Conservation (phyloP, 2,113 vertebrate species). For the Indri indri region DNA sequence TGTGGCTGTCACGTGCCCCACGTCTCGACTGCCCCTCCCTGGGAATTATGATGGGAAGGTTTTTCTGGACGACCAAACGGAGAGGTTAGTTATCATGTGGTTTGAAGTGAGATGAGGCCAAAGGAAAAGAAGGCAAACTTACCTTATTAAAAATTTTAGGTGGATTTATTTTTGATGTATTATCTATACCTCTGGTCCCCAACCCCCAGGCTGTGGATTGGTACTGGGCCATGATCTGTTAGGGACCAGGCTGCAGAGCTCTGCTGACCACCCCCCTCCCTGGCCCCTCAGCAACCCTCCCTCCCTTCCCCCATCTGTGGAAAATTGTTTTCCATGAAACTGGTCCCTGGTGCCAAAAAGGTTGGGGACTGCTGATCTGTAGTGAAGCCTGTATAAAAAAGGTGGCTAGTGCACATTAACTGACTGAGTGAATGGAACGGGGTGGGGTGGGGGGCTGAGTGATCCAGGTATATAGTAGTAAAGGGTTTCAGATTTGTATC, state of each 20-base stretch:
- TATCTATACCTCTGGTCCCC: not conserved
- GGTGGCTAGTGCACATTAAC: not conserved
- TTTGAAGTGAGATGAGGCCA: not conserved
- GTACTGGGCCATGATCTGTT: too few species aligned
- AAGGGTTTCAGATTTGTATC: not conserved
- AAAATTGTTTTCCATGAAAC: too few species aligned
- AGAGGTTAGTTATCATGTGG: not conserved
- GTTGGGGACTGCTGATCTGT: too few species aligned
- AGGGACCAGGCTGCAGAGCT: too few species aligned
- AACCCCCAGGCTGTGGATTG: too few species aligned
- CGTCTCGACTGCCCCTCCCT: not conserved
- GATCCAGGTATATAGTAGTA: not conserved
- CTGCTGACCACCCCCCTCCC: too few species aligned
- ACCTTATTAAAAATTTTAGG: not conserved
- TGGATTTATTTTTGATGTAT: not conserved
- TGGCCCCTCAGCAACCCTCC: too few species aligned
- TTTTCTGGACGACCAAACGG: not conserved
- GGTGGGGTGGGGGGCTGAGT: rapidly evolving
- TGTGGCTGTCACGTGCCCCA: slow-evolving; percentile 82
- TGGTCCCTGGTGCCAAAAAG: too few species aligned
- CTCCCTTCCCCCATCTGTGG: too few species aligned
- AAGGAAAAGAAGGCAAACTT: not conserved
- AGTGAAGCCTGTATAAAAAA: not conserved
- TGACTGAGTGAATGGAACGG: not conserved
- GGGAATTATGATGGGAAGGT: not conserved